Percentiles rank a stretch among this genome's conserved stretches.
Evolutionary conservation across 2,797 vertebrate genomes (phyloP).

Genomic region (Macropus fuliginosus): DNA sequence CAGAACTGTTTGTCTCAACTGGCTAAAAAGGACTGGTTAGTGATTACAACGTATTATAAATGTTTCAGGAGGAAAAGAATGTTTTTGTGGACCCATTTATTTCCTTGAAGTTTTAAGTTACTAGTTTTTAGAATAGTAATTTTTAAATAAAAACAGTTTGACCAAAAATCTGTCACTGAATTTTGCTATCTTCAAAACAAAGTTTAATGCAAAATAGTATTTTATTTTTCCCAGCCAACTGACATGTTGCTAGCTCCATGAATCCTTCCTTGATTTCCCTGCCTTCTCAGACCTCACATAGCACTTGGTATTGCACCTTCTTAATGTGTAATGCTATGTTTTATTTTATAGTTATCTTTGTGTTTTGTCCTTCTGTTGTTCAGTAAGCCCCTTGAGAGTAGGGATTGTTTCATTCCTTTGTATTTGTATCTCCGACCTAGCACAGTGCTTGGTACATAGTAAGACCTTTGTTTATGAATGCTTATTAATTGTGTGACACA

Average conservation of each 20-base stretch:
- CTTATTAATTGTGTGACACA: not conserved
- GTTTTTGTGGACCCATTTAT: not conserved
- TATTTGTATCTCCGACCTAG: not conserved
- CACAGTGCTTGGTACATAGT: not conserved
- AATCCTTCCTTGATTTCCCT: not conserved
- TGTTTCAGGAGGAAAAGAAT: not conserved
- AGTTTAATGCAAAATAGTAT: too few species aligned
- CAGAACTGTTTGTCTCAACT: not conserved
- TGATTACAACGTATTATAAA: not conserved
- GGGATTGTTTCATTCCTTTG: not conserved
- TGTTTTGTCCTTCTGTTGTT: not conserved
- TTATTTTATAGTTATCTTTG: conserved; percentile 1
- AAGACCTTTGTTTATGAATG: conserved; percentile 18
- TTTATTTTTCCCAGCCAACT: not conserved
- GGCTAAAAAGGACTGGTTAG: not conserved
- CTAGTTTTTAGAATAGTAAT: not conserved
- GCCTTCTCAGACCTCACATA: not conserved
- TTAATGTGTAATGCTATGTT: not conserved
- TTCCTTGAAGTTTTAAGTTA: not conserved
- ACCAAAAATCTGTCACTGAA: too few species aligned
- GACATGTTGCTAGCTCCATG: not conserved
- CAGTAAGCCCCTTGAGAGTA: not conserved
- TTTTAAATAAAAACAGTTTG: not conserved
- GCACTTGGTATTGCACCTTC: not conserved
- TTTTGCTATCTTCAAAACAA: too few species aligned